These are phyloP conservation scores for Plecturocebus donacophilus DNA, from an alignment of 2,113 vertebrate species.

Conservation along the genomic window DNA sequence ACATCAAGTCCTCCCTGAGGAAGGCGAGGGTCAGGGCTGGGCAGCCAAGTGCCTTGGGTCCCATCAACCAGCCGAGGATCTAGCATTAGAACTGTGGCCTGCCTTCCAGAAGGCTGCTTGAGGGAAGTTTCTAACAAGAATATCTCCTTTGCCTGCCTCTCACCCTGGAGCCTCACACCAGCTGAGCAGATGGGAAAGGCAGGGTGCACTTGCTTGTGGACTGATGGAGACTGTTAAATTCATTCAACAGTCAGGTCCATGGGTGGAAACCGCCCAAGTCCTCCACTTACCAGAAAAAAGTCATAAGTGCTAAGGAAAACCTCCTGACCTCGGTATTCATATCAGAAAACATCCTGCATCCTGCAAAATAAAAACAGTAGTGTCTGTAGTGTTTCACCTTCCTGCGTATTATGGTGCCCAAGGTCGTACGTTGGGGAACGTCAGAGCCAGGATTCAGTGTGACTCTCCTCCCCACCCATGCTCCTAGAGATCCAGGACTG, in stretches of 20 bases:
- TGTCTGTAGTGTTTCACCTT: neutral
- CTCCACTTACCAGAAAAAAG: neutral
- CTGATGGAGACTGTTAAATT: neutral
- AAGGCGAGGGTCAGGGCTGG: neutral
- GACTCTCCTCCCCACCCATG: neutral
- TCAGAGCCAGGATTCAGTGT: neutral
- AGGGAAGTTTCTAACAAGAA: neutral
- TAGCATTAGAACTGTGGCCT: accelerated
- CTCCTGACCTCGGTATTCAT: neutral
- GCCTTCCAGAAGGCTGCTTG: neutral
- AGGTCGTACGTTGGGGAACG: neutral
- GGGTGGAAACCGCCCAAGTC: neutral
- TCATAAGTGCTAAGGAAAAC: neutral
- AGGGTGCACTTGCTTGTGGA: accelerated
- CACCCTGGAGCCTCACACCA: neutral
- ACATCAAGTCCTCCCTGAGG: neutral
- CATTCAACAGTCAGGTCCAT: neutral
- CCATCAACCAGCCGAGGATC: neutral
- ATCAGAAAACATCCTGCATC: neutral
- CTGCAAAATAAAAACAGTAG: neutral
- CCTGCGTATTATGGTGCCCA: neutral
- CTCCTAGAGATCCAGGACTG: neutral
- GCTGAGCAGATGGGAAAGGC: neutral
- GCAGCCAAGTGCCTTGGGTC: neutral
- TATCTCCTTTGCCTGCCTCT: neutral